Conservation (phyloP, 1,140 invertebrate species). For the Andricus grossulariae region DNA sequence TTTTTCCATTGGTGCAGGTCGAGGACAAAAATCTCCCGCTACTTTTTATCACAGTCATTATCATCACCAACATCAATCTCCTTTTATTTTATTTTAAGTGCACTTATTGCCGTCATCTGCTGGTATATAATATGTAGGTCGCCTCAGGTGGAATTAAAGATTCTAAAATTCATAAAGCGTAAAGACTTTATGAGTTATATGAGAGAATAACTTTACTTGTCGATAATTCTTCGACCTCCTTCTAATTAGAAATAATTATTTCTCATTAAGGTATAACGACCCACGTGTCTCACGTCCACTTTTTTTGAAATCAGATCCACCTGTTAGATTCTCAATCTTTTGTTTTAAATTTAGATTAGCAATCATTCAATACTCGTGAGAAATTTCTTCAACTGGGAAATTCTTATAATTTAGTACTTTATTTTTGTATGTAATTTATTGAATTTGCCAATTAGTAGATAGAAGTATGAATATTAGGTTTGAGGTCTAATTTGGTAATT, state of each 20-base stretch:
- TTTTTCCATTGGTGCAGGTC: neutral
- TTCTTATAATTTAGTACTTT: too few relatives aligned
- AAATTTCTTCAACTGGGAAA: too few relatives aligned
- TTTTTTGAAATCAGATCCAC: neutral
- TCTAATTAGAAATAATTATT: slow-evolving; percentile 27
- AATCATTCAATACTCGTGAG: too few relatives aligned
- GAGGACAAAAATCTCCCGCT: neutral
- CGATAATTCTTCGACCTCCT: slow-evolving; percentile 27
- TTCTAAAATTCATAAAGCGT: neutral
- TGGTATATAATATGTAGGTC: too few relatives aligned
- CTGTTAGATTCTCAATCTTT: neutral
- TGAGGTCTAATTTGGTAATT: too few relatives aligned
- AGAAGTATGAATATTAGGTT: too few relatives aligned
- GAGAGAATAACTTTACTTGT: neutral
- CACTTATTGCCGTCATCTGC: too few relatives aligned
- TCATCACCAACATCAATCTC: too few relatives aligned
- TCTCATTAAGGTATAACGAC: slow-evolving; percentile 10
- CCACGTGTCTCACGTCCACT: neutral
- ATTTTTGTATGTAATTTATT: too few relatives aligned
- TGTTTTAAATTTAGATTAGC: neutral
- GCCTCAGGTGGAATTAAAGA: neutral
- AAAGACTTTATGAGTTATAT: neutral
- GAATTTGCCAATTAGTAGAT: too few relatives aligned
- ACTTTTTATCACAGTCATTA: neutral
- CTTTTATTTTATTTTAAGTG: too few relatives aligned